Percentiles rank a stretch among this genome's conserved stretches.
Evolutionary conservation across 2,797 vertebrate species (phyloP).

Genomic region (Poecile montanus): DNA sequence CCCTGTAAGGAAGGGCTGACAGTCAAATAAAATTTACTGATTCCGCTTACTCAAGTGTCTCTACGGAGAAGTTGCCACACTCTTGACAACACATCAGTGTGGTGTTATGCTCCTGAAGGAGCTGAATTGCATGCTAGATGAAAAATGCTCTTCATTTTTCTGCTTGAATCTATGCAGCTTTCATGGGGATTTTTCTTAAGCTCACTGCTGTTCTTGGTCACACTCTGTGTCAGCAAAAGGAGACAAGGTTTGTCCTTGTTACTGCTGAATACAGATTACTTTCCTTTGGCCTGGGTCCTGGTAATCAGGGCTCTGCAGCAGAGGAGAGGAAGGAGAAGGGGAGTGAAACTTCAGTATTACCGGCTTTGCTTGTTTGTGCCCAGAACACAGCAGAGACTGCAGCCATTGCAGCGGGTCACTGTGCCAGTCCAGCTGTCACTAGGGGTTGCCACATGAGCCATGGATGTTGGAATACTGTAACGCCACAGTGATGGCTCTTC

Average conservation of each 20-base stretch:
- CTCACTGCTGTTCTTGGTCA: not conserved
- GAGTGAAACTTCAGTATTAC: not conserved
- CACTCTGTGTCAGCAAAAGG: constrained; percentile 20
- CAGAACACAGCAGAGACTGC: not conserved
- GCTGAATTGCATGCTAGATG: not conserved
- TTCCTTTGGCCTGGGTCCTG: not conserved
- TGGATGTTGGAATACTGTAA: not conserved
- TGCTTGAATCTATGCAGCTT: not conserved
- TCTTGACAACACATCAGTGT: constrained; percentile 18
- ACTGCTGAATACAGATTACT: constrained; percentile 2
- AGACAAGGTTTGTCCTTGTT: not conserved
- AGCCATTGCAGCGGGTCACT: not conserved
- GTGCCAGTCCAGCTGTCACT: not conserved
- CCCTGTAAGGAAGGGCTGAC: not conserved
- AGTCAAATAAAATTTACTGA: constrained; percentile 37
- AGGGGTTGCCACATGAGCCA: not conserved
- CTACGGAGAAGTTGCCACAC: not conserved
- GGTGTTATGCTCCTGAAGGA: constrained; percentile 8
- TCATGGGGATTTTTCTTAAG: constrained; percentile 19
- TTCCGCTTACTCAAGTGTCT: constrained; percentile 37
- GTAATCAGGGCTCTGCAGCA: not conserved
- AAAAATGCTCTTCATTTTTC: constrained; percentile 7
- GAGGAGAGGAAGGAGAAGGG: not conserved
- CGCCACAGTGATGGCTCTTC: not conserved
- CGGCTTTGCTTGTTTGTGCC: not conserved